Evolutionary conservation across 2,888 invertebrate species (phyloP).

Genomic region (Cerceris ruficornis): DNA sequence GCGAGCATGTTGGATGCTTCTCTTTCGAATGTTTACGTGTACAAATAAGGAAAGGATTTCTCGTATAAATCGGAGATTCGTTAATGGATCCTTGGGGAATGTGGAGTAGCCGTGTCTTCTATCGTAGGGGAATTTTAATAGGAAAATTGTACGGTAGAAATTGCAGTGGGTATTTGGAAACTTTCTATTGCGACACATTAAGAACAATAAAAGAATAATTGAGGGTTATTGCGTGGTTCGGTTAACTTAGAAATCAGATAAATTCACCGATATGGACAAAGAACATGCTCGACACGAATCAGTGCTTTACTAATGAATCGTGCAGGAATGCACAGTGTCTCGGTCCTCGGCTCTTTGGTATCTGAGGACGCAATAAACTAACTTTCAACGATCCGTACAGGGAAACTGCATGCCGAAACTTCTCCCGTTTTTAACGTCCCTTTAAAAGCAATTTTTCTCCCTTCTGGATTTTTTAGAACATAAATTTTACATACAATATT

Average conservation of each 20-base stretch:
- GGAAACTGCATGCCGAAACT: slow-evolving; percentile 25
- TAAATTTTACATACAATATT: no score
- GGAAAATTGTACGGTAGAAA: slow-evolving; percentile 19
- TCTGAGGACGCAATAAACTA: slow-evolving; percentile 10
- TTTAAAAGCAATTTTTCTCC: background rate
- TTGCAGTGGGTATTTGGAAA: slow-evolving; percentile 20
- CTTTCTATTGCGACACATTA: slow-evolving; percentile 32
- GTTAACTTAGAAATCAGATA: slow-evolving; percentile 66
- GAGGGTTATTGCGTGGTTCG: slow-evolving; percentile 52
- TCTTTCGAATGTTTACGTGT: no score
- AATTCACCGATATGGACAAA: slow-evolving; percentile 57
- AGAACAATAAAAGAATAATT: slow-evolving; percentile 35
- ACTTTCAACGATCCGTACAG: slow-evolving; percentile 21
- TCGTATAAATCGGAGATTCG: no score
- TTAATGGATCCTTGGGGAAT: background rate
- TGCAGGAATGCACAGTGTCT: slow-evolving; percentile 36
- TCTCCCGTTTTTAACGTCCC: slow-evolving; percentile 5
- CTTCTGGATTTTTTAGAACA: no score
- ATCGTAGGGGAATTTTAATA: slow-evolving; percentile 25
- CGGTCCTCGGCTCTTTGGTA: slow-evolving; percentile 18
- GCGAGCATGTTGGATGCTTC: no score
- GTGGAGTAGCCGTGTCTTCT: slow-evolving; percentile 11
- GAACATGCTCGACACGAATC: slow-evolving; percentile 51
- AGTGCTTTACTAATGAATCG: slow-evolving; percentile 55
- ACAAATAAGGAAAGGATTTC: no score